A percentile compares a stretch with the other conserved stretches of the same genome.
These are phyloP conservation scores for Sarcophaga caerulescens DNA, from an alignment of 2,888 invertebrate genomes.

Conservation along the genomic window DNA sequence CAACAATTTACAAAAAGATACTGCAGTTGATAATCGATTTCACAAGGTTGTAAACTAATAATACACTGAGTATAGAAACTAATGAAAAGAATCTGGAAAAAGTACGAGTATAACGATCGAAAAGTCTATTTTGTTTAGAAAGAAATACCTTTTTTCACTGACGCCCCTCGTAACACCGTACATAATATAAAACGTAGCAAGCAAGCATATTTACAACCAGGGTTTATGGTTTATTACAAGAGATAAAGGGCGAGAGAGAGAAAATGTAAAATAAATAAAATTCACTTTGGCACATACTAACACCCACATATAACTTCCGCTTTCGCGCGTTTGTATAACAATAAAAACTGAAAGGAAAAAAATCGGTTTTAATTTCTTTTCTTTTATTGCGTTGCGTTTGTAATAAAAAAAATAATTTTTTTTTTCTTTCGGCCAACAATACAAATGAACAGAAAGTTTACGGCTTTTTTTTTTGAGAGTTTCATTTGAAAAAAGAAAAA, in stretches of 20 bases:
- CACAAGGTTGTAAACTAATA: no score
- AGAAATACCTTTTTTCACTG: no score
- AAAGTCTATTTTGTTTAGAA: no score
- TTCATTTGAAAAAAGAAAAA: neutral
- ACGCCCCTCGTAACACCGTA: no score
- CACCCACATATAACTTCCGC: conserved; percentile 32
- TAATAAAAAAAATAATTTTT: conserved; percentile 3
- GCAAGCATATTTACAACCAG: neutral
- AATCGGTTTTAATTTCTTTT: neutral
- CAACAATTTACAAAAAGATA: no score
- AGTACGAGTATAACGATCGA: no score
- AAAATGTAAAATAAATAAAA: neutral
- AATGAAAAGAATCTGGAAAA: no score
- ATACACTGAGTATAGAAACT: no score
- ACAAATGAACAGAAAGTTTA: conserved; percentile 29
- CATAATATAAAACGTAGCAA: neutral
- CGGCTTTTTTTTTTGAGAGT: neutral
- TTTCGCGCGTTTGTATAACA: conserved; percentile 30
- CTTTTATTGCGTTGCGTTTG: neutral
- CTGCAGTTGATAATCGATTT: no score
- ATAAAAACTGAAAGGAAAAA: neutral
- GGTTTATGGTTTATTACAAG: neutral
- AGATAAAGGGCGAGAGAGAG: neutral
- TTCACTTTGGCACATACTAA: conserved; percentile 7
- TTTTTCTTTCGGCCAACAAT: conserved; percentile 1